Evolutionary conservation across 2,113 vertebrate species (phyloP).

Genomic region (Rhabdornis inornatus): DNA sequence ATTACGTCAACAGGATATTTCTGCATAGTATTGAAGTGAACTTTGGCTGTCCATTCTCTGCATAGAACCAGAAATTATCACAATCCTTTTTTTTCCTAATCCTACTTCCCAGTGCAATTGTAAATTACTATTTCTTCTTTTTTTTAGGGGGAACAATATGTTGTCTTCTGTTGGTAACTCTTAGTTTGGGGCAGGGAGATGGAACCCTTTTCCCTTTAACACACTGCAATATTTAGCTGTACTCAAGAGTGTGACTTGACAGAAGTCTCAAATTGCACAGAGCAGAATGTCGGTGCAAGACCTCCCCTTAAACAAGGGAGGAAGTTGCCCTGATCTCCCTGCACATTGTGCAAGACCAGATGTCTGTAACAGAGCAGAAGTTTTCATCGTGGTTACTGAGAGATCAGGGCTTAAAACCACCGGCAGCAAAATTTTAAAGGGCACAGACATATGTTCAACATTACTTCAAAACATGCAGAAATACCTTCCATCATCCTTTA

Average conservation of each 20-base stretch:
- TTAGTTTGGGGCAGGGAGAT: neutral
- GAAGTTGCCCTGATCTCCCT: neutral
- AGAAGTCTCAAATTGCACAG: neutral
- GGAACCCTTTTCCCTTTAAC: neutral
- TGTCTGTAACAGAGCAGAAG: neutral
- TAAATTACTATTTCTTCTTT: neutral
- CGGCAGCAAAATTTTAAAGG: neutral
- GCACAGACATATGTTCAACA: neutral
- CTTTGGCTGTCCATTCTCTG: neutral
- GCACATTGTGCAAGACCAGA: neutral
- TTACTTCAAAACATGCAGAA: conserved; percentile 67
- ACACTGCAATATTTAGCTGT: neutral
- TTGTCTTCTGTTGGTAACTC: neutral
- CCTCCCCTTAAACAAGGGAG: neutral
- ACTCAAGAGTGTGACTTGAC: neutral
- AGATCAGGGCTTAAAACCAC: neutral
- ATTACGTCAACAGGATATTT: conserved; percentile 56
- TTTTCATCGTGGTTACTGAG: neutral
- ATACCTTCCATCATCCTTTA: conserved; percentile 50
- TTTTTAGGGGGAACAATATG: neutral
- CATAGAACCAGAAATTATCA: neutral
- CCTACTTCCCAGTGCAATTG: neutral
- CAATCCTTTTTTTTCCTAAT: neutral
- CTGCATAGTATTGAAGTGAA: conserved; percentile 55
- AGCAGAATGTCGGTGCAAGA: neutral